Conservation (phyloP, 2,113 vertebrate genomes). For the Dissostichus mawsoni region DNA sequence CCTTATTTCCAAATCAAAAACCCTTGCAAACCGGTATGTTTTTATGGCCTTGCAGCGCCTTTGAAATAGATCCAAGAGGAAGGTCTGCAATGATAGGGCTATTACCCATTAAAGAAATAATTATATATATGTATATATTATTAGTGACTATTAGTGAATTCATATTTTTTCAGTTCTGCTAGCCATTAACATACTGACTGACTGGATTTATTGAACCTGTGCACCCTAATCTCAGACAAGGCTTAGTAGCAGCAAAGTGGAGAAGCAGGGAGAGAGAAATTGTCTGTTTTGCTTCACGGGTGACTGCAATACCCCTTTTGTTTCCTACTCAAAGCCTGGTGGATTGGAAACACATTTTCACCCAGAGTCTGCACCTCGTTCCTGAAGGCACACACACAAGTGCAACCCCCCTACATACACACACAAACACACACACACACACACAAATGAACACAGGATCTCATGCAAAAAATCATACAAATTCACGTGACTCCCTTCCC, state of each 20-base stretch:
- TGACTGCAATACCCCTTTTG: conserved; percentile 64
- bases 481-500: neutral
- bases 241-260: conserved; percentile 24
- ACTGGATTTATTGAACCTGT: conserved; percentile 19
- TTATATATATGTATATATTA: neutral
- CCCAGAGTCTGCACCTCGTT: conserved; percentile 48
- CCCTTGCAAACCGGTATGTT: too few species aligned
- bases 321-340: conserved; percentile 58
- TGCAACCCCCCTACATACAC: neutral
- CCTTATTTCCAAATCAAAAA: too few species aligned
- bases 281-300: conserved; percentile 63
- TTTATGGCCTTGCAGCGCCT: too few species aligned
- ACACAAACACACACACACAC: neutral
- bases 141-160: neutral
- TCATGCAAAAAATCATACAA: too few species aligned
- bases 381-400: conserved; percentile 37
- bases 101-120: neutral
- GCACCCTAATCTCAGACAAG: conserved; percentile 22
- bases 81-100: too few species aligned
- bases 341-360: conserved; percentile 73
- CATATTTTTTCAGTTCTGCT: neutral
- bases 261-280: conserved; percentile 16
- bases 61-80: too few species aligned
- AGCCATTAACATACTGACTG: neutral
- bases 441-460: neutral